phyloP scores from a whole-genome alignment of 2,797 vertebrate species.

The Anguilla marmorata region DNA sequence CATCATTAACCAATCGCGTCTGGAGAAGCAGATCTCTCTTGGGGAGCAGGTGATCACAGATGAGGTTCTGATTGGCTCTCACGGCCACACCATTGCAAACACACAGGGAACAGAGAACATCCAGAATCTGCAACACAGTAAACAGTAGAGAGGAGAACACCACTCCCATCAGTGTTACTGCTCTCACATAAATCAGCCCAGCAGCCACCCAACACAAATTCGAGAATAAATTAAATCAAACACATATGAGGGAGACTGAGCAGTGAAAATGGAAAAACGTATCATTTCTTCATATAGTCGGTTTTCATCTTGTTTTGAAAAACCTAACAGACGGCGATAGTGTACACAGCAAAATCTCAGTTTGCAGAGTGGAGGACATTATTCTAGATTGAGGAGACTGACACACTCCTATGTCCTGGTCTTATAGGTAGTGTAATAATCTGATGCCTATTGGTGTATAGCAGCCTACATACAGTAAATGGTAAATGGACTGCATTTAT shows the following conservation, averaged over 20 bases:
- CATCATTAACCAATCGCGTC: constrained; percentile 93
- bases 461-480: too few species aligned
- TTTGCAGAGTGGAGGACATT: neutral
- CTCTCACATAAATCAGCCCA: neutral
- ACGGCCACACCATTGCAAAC: constrained; percentile 97
- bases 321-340: neutral
- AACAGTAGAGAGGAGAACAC: constrained; percentile 14
- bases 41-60: constrained; percentile 94
- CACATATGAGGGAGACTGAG: neutral
- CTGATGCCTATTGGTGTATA: too few species aligned
- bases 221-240: neutral
- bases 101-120: constrained; percentile 95
- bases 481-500: too few species aligned
- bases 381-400: neutral
- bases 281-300: neutral
- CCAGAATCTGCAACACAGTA: constrained; percentile 81
- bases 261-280: neutral
- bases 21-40: constrained; percentile 93
- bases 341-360: neutral
- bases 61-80: constrained; percentile 97
- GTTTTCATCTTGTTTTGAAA: neutral
- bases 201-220: neutral
- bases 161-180: neutral
- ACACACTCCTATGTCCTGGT: neutral
- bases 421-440: neutral